Evolutionary conservation across 2,113 vertebrate species (phyloP), one percentile per base, ranked within the genome.

Genomic region (Shinisaurus crocodilurus): DNA sequence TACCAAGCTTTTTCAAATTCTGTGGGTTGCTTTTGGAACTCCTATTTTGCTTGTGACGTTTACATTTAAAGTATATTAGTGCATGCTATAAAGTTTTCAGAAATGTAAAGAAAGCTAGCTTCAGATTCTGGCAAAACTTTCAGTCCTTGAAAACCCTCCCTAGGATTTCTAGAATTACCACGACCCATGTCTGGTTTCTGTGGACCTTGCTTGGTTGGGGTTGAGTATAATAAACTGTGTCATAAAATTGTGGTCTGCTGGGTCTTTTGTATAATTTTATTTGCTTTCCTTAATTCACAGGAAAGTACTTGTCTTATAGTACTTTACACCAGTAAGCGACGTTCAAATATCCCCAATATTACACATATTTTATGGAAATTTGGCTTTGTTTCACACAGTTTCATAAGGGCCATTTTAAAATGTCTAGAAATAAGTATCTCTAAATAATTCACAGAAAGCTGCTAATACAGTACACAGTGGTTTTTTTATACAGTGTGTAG

Each of bases 371-470:
- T 50, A 23, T 43, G 85, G 87, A 87, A 89, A 15, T 76, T 69
- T 65, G 1, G 13, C 86, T 91, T 94, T 84, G 92, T 93, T 76
- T 83, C 74, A 89, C 89, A 82, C 0, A 0, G 79, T 92, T 94
- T 95, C 82, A 65, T 93, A 92, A 89, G 87, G 90, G 83, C 12
- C 76, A 40, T 84, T 45, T n/a, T 92, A 85, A 63, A 89, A 75
- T 75, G 23, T 27, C 29, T 70, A 34, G 29, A 34, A n/a, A 94
- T 83, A 89, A 93, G 89, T 90, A 92, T 93, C 80, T 75, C 93
- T 88, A 93, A 94, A 87, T 67, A 86, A 69, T 81, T 89, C 90
- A 92, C 91, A 92, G 85, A 85, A 85, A 88, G 70, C 89, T 79
- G 86, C 91, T 94, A 91, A 88, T 67, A 88, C 88, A 87, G 13